phyloP scores from a whole-genome alignment of 2,113 vertebrate genomes.

The Pseudonaja textilis region DNA sequence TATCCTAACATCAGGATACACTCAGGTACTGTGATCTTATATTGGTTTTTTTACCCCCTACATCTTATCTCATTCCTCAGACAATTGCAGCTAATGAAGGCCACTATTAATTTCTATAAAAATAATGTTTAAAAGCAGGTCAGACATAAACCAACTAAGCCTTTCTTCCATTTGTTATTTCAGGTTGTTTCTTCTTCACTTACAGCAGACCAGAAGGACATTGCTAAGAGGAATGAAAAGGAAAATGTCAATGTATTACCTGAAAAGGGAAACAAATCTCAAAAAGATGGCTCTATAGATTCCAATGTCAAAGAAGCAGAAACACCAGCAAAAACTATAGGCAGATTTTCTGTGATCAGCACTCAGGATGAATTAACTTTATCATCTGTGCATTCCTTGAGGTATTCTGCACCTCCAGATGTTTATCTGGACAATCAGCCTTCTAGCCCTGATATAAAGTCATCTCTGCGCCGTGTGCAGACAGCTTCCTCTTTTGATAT shows the following conservation, averaged over 20 bases:
- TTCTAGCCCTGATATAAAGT: conserved; percentile 72
- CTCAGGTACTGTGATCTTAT: conserved; percentile 72
- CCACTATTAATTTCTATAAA: neutral
- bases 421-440: conserved; percentile 88
- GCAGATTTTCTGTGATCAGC: conserved; percentile 92
- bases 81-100: neutral
- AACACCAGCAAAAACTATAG: conserved; percentile 82
- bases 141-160: neutral
- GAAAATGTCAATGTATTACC: conserved; percentile 66
- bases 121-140: neutral
- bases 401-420: conserved; percentile 91
- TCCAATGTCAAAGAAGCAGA: conserved; percentile 44
- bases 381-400: conserved; percentile 74
- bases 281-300: conserved; percentile 28
- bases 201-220: conserved; percentile 47
- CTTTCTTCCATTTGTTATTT: conserved; percentile 11
- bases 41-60: neutral
- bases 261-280: conserved; percentile 34
- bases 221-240: conserved; percentile 44
- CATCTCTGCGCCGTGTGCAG: conserved; percentile 74
- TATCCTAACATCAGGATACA: conserved; percentile 40
- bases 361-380: conserved; percentile 84
- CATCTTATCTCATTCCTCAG: neutral
- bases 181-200: conserved; percentile 54
- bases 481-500: conserved; percentile 79